Base-by-base conservation (phyloP, 2,888 invertebrate genomes). In the Andrena minutula region DNA sequence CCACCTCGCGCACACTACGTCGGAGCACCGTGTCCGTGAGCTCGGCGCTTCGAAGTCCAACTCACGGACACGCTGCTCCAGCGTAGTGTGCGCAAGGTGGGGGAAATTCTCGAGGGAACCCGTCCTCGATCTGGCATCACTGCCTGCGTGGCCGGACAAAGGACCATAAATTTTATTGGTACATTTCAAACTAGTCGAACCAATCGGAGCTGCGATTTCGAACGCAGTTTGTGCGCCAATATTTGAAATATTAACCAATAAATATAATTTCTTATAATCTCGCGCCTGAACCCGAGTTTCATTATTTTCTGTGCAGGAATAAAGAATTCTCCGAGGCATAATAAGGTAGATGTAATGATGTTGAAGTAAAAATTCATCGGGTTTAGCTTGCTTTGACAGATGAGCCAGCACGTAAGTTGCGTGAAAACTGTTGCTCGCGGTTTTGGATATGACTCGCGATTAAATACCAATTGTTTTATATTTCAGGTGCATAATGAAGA, bases 401-500 rank as follows among this genome's bases (percentile, higher is more conserved):
- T 76, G 76, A 76, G 20, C 12, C 41, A 58, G 64, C 10, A 58
- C 12, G 76, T 73, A 76, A 32, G 72, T 76, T 8, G 5, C 12
- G 23, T 3, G 10, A 56, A 61, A 23, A 41, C 30, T 8, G 12
- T 41, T 4, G n/a, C 23, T 2, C 3, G 5, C 7, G 30, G 12
- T 8, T 49, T 6, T 60, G n/a, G 10, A 49, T 69, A 3, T 56
- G 2, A 16, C 41, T 41, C 2, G 16, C 41, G 41, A 41, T 41
- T 16, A 16, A 63, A 47, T 51, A 1, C n/a, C 10, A 23, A 1
- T 12, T 32, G 6, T 16, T 66, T 32, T 53, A 8, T 6, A 3
- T 82, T 83, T 47, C 32, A 82, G 82, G 69, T 56, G 8, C 56
- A 85, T 64, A 49, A 88, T 87, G 88, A 80, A 70, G 78, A 61